Evolutionary conservation across 2,113 vertebrate genomes (phyloP).

Genomic region (Parotia lawesii): DNA sequence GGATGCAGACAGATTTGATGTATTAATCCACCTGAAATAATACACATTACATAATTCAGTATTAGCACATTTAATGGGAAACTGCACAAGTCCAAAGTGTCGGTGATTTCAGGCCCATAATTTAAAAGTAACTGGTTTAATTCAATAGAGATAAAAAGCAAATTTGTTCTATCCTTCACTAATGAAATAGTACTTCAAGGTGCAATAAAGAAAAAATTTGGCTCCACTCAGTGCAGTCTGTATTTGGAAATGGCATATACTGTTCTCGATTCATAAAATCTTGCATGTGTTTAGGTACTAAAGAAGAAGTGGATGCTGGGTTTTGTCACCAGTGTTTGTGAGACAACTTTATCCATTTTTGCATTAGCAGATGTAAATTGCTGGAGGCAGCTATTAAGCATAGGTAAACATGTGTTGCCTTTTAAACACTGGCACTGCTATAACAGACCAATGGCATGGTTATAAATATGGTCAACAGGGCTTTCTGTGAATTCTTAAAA

Average conservation of each 20-base stretch:
- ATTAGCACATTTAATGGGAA: constrained; percentile 69
- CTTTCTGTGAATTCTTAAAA: background rate
- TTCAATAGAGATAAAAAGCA: constrained; percentile 60
- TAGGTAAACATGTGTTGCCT: background rate
- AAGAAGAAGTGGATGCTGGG: background rate
- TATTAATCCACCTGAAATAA: constrained; percentile 66
- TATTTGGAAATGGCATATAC: constrained; percentile 10
- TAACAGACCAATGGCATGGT: background rate
- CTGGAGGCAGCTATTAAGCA: background rate
- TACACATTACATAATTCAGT: constrained; percentile 34
- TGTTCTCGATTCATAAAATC: constrained; percentile 3
- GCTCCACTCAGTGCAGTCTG: background rate
- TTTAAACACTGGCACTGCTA: background rate
- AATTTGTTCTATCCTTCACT: constrained; percentile 55
- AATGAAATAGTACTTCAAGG: constrained; percentile 41
- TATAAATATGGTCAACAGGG: background rate
- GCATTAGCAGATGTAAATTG: constrained; percentile 16
- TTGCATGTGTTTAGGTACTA: background rate
- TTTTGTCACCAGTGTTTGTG: background rate
- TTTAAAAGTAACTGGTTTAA: constrained; percentile 64
- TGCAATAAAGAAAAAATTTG: constrained; percentile 38
- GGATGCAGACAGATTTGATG: constrained; percentile 49
- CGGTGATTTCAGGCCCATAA: constrained; percentile 64
- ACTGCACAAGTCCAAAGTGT: constrained; percentile 44
- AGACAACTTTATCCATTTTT: background rate